Evolutionary conservation across 1,140 invertebrate species (phyloP), one percentile per base, ranked within the genome.

Genomic region (Brachionus plicatilis): DNA sequence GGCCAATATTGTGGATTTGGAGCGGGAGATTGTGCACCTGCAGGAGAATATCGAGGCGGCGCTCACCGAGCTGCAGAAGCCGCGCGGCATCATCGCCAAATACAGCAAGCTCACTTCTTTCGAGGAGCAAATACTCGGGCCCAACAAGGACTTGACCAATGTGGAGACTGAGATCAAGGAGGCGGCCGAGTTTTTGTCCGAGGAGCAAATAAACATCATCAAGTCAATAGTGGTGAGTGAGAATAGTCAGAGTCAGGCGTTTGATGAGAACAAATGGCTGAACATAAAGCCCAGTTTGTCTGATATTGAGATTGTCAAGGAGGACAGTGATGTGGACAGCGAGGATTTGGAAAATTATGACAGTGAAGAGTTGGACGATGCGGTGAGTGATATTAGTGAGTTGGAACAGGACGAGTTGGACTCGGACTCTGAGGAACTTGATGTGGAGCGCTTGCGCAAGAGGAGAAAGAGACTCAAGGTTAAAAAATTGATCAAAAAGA

Each of bases 1-100:
- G 66, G 50, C 82, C 66, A 84, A 70, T 14, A 68, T 70, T 8
- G n/a, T 17, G 1, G 82, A 84, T 9, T 29, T 84, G 20, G 83
- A 84, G 47, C 33, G 27, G 20, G 66, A 76, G 41, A 75, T 75
- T 20, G 6, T 84, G 9, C 29, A 84, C 14, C 24, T 72, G 41
- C 70, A 84, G 53, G 45, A 84, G 37, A 72, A 75, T n/a, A 84
- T 84, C 7, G 83, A 84, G 43, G 70, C 60, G 3, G 66, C 60
- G n/a, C 75, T 84, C n/a, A 66, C 37, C 7, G 60, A 83, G 24
- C 68, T 83, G 17, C 65, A 83, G 17, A 83, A 83, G 14, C 82
- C 82, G 17, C 27, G 82, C n/a, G 82, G 82, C 11, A 11, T 68
- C 9, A 12, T 84, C 17, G 83, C 83, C n/a, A 84, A 84, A 68